These are phyloP conservation scores for Coccyzus lansbergi DNA, from an alignment of 2,797 vertebrate genomes.

Conservation along the genomic window DNA sequence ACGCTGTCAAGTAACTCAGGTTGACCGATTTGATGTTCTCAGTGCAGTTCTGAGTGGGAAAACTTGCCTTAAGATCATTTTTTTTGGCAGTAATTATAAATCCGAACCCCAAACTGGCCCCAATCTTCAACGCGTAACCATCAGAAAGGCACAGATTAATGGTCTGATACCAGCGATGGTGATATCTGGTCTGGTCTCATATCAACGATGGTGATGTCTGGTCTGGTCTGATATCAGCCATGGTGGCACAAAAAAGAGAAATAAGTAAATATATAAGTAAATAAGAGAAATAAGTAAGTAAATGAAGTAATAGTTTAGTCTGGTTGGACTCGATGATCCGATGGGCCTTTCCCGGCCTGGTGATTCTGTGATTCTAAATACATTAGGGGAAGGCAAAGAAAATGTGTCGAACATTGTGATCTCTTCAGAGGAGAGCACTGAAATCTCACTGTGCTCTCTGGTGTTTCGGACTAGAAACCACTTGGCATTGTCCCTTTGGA, in stretches of 20 bases:
- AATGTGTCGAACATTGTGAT: not conserved
- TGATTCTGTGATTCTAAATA: not conserved
- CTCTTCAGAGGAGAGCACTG: not conserved
- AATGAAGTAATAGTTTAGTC: not conserved
- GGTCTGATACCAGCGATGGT: not conserved
- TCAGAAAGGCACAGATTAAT: not conserved
- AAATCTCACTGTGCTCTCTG: accelerated
- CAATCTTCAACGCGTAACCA: not conserved
- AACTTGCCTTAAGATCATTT: not conserved
- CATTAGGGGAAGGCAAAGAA: not conserved
- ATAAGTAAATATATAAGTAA: not conserved
- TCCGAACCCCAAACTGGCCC: not conserved
- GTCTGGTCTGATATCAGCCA: not conserved
- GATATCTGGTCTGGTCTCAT: too few species aligned
- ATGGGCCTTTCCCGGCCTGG: too few species aligned
- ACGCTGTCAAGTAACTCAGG: constrained; percentile 19
- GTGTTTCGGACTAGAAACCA: not conserved
- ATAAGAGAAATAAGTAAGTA: not conserved
- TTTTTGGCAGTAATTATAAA: not conserved
- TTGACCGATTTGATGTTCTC: not conserved
- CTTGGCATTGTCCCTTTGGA: constrained; percentile 53
- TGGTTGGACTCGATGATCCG: too few species aligned
- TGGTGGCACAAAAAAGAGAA: not conserved
- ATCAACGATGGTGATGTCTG: too few species aligned
- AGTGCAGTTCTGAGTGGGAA: not conserved